Base-by-base conservation (phyloP, 1,140 invertebrate genomes). In the Drosophila jambulina region DNA sequence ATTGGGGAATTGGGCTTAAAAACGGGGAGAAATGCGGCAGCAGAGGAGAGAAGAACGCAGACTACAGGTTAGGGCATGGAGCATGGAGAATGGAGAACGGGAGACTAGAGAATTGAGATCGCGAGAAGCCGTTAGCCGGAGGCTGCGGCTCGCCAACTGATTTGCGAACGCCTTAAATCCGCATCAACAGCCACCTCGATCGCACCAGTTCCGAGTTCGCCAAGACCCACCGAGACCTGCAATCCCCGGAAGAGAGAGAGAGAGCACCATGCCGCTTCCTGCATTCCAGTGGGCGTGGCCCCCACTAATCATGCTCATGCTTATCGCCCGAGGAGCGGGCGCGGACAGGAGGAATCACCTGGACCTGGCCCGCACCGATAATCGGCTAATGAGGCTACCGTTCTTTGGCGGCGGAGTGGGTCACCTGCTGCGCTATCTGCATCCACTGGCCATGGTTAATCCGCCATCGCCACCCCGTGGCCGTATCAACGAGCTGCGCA, bases 381-480 rank as follows among this genome's bases (percentile, higher is more conserved):
- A 45, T 17, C 61, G 36, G 7, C 27, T 76, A 45, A 63, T 51
- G 45, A 57, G 72, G 29, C 27, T 88, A 7, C 72, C 85, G 9
- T 91, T 91, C 42, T 91, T 91, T 48, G 82, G 85, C 27, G 88
- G 84, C 25, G 88, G 88, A 2, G 84, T 92, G 8, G 80, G 84
- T 3, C 86, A 82, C 29, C 71, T 92, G 40, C 36, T 92, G 49
- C 84, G 82, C 27, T 86, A 83, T 12, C 48, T 92, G 27, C 78
- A 90, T 15, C 91, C 91, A 2, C n/a, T 77, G 25, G 61, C 75
- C 21, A 56, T 38, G 19, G n/a, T 9, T 0, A 49, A 21, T 49
- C 51, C 57, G 4, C 10, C 72, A 36, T 15, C 27, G 43, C 7
- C 70, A 29, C 5, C 67, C 51, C 43, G 80, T 3, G 82, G 61